phyloP scores from a whole-genome alignment of 2,888 invertebrate genomes.

The Dasysyrphus albostriatus region DNA sequence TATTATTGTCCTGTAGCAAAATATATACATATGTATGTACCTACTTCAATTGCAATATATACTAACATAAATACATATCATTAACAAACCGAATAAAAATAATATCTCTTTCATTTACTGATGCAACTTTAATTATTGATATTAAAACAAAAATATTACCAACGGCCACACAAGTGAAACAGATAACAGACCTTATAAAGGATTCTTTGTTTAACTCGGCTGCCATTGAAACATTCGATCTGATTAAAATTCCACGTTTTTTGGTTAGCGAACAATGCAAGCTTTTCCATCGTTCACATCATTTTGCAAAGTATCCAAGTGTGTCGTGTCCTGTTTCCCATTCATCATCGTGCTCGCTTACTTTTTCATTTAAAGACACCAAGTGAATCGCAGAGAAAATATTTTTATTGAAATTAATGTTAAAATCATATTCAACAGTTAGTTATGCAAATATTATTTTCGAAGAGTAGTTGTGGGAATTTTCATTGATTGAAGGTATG shows the following conservation, averaged over 20 bases:
- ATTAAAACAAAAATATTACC: not conserved
- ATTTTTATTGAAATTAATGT: conserved; percentile 41
- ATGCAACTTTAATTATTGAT: not conserved
- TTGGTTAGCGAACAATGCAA: not conserved
- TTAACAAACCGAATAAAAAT: not conserved
- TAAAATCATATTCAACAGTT: conserved; percentile 72
- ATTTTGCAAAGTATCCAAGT: conserved; percentile 23
- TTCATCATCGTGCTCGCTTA: not conserved
- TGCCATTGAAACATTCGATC: not conserved
- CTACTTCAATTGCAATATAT: not conserved
- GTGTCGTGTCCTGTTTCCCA: not conserved
- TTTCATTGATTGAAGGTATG: conserved; percentile 25
- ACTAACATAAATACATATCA: no score
- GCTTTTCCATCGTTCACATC: conserved; percentile 16
- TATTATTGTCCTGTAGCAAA: no score
- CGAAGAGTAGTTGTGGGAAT: conserved; percentile 45
- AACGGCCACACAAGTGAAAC: not conserved
- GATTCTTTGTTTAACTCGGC: not conserved
- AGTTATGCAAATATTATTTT: conserved; percentile 65
- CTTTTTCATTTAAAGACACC: conserved; percentile 16
- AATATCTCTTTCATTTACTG: not conserved
- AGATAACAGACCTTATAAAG: not conserved
- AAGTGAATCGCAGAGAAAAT: conserved; percentile 35
- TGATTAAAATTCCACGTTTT: conserved; percentile 18
- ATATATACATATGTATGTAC: no score